Percentiles rank a stretch among this genome's conserved stretches.
phyloP scores from a whole-genome alignment of 1,140 invertebrate genomes.

The Drosophila tani region DNA sequence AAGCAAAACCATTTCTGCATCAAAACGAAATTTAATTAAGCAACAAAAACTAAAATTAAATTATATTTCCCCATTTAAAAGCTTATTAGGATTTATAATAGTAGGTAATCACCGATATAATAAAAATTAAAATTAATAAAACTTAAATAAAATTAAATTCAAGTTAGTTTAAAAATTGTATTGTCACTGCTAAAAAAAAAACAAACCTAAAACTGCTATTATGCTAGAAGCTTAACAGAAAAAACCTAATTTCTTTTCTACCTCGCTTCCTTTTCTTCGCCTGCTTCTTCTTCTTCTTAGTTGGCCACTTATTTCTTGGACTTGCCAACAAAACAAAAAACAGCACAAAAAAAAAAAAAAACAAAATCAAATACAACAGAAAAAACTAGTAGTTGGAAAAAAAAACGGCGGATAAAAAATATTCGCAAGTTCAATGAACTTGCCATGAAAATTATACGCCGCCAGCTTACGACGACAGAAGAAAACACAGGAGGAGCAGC shows the following conservation, averaged over 20 bases:
- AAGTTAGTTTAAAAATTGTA: background rate
- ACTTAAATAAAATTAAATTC: no score
- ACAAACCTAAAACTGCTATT: background rate
- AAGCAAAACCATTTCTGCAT: no score
- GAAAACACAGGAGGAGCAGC: conserved; percentile 38
- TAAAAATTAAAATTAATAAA: no score
- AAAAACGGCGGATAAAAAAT: conserved; percentile 47
- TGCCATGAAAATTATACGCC: conserved; percentile 79
- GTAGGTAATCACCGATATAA: no score
- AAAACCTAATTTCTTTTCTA: conserved; percentile 67
- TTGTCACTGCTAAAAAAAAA: conserved; percentile 2
- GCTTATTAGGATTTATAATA: no score
- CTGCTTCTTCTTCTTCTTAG: conserved; percentile 20
- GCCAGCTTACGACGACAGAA: conserved; percentile 50
- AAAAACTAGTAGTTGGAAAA: conserved; percentile 38
- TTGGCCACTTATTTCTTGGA: conserved; percentile 35
- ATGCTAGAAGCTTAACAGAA: background rate
- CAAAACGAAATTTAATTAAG: no score
- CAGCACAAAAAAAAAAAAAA: conserved; percentile 21
- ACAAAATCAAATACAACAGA: conserved; percentile 49
- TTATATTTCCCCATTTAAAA: no score
- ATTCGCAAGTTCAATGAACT: conserved; percentile 83
- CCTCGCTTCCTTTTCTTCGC: conserved; percentile 23
- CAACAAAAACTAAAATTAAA: no score
- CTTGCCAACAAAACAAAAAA: conserved; percentile 17